Evolutionary conservation across 2,888 invertebrate species (phyloP), one percentile per base, ranked within the genome.

Genomic region (Polyploca ridens): DNA sequence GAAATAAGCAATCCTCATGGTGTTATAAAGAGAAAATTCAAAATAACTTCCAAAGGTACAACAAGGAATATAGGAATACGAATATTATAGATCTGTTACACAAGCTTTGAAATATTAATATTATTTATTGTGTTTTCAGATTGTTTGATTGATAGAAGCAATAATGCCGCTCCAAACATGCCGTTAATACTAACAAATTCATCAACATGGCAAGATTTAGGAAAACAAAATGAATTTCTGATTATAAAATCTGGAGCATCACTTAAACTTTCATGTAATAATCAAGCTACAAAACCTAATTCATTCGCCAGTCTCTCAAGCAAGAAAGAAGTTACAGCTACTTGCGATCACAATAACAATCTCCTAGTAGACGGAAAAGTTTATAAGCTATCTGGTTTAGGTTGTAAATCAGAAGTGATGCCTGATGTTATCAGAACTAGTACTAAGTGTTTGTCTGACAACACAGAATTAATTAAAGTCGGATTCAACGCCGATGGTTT

Each of bases 391-490:
- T 65, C 73, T 58, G 71, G 81, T 33, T 64, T 79, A 13, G 61
- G 67, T 6, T 79, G 79, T 63, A 64, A 33, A 14, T 54, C 65
- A 38, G 60, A 67, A 35, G 62, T 79, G 14, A 19, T 59, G 33
- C 70, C 78, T 0, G 13, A 65, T 8, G 41, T 73, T 35, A 54
- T 63, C 4, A 66, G 60, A n/a, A 73, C 62, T n/a, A 62, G 68
- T 38, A n/a, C 10, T 0, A 65, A 64, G 63, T 79, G 79, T 46
- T 63, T 54, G 14, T 61, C 69, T 2, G 69, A 68, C 14, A 68
- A 63, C 2, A 71, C 76, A 6, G 72, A 79, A 66, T 57, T 74
- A 27, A 64, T 81, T 19, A 62, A 68, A 13, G 76, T 79, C 0
- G 79, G 79, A 7, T 79, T 69, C 16, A 64, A 77, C 3, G 62